Evolutionary conservation across 2,113 vertebrate genomes (phyloP).

Genomic region (Astur gentilis): DNA sequence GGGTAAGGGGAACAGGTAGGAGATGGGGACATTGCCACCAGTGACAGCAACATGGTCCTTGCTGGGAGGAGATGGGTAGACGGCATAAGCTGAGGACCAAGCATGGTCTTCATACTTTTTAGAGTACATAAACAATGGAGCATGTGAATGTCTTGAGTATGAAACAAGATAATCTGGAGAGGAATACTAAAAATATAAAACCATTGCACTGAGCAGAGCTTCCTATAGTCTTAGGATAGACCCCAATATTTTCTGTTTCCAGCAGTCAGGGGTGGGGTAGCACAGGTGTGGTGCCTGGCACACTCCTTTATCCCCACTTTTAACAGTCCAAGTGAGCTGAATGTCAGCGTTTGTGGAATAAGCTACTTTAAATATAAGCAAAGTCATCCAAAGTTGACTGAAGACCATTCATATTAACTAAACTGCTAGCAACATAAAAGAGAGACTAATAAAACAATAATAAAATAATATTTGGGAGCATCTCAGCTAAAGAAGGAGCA

Average conservation of each 20-base stretch:
- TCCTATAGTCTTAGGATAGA: not conserved
- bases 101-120: not conserved
- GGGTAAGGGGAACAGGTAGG: not conserved
- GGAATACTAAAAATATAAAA: not conserved
- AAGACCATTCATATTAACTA: not conserved
- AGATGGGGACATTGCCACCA: not conserved
- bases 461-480: not conserved
- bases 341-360: not conserved
- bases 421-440: not conserved
- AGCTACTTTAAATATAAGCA: not conserved
- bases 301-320: not conserved
- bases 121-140: not conserved
- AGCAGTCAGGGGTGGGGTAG: not conserved
- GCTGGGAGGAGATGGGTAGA: not conserved
- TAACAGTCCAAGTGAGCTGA: not conserved
- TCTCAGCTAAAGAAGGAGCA: not conserved
- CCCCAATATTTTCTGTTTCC: rapidly evolving
- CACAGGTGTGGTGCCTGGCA: not conserved
- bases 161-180: not conserved
- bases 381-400: not conserved
- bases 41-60: not conserved
- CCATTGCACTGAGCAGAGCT: not conserved
- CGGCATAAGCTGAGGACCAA: rapidly evolving
- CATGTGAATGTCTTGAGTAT: rapidly evolving
- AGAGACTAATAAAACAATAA: not conserved